These are phyloP conservation scores for Thalpophila matura DNA, from an alignment of 2,888 invertebrate genomes.

Conservation along the genomic window DNA sequence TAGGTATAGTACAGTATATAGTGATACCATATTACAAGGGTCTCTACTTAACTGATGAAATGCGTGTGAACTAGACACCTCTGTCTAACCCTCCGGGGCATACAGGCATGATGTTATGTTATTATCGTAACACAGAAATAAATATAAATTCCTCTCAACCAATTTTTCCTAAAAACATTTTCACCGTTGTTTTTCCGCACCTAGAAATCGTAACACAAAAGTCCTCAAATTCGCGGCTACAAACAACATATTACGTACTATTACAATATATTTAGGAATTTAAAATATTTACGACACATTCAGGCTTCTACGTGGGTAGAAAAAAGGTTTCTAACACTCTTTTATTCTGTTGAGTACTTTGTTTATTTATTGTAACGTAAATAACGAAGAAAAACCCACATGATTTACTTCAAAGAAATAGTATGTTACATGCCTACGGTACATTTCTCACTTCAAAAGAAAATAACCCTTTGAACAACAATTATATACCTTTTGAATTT, in stretches of 20 bases:
- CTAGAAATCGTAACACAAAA: not conserved
- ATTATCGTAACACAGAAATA: too few species aligned
- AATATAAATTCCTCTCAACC: too few species aligned
- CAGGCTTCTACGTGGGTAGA: conserved; percentile 4
- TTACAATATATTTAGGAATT: conserved; percentile 37
- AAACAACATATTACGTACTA: conserved; percentile 15
- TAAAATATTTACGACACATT: conserved; percentile 31
- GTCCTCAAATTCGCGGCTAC: not conserved
- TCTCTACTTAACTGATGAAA: too few species aligned
- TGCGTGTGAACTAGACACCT: too few species aligned
- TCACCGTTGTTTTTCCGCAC: not conserved
- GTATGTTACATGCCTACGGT: not conserved
- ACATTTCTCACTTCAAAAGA: not conserved
- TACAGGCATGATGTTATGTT: too few species aligned
- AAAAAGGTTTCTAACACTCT: conserved; percentile 31
- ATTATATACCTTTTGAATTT: conserved; percentile 12
- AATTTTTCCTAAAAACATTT: too few species aligned
- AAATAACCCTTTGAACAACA: conserved; percentile 10
- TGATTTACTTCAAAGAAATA: not conserved
- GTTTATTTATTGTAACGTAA: conserved; percentile 7
- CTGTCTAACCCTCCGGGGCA: too few species aligned
- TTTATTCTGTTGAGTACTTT: conserved; percentile 12
- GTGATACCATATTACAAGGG: too few species aligned
- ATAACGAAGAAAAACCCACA: not conserved
- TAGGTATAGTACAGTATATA: too few species aligned